Base-by-base conservation (phyloP, 2,888 invertebrate species). In the Anarsia innoxiella region DNA sequence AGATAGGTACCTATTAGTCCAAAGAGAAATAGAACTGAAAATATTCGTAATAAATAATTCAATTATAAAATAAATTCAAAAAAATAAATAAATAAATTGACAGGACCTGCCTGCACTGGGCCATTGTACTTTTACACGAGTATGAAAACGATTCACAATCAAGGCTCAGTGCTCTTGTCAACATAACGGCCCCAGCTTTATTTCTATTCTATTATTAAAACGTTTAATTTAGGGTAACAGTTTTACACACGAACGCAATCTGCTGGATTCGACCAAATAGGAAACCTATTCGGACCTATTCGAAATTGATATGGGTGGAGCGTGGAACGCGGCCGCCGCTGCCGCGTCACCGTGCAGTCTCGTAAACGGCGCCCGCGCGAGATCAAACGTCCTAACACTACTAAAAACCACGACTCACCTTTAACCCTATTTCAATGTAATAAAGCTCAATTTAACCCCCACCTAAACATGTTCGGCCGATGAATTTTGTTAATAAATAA, bases 401-500 rank as follows among this genome's bases (percentile, higher is more conserved):
- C 30, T 33, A 36, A 31, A 26, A 36, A 39, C 23, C 25, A 37
- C 46, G 47, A 49, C 23, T 45, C 41, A 63, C 48, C 50, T 51
- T 42, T 45, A 44, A 63, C 74, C 52, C 57, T 73, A 66, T 53
- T 40, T 43, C 57, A 34, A 44, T 37, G 44, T 25, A 27, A 44
- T 64, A 56, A 42, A 59, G 66, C 46, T 42, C 48, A 62, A 36
- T 59, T 59, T 59, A 30, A 27, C 34, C 25, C 28, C 38, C 41
- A 40, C 45, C 39, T 59, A 60, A 62, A 68, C 67, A 69, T 66
- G 70, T 70, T 66, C 69, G 73, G 73, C 68, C 61, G 73, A 67
- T 66, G 80, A 82, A 77, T 79, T 80, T 78, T 79, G 80, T 82
- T 83, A 83, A 84, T 84, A 84, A 83, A 83, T 83, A 82, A 84